These are phyloP conservation scores for Didymodactylos carnosus DNA, from an alignment of 2,888 invertebrate genomes.

Conservation along the genomic window DNA sequence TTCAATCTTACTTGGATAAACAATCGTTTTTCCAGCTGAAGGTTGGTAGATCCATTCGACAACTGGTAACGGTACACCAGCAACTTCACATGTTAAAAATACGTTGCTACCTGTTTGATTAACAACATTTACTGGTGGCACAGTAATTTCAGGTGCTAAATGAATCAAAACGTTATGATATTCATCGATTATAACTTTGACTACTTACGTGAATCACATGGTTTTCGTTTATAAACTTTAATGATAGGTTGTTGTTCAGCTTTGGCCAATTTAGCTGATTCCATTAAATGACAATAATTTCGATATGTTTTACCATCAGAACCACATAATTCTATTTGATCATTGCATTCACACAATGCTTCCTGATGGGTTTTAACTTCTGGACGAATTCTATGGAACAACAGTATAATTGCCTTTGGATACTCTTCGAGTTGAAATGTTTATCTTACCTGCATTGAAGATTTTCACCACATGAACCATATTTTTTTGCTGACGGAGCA, in stretches of 20 bases:
- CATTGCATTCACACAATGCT: background rate
- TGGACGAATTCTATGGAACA: background rate
- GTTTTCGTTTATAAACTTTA: background rate
- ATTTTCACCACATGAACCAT: background rate
- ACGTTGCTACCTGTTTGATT: background rate
- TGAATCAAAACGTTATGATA: background rate
- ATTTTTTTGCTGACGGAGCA: background rate
- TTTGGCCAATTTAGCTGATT: background rate
- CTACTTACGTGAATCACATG: background rate
- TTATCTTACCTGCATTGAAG: background rate
- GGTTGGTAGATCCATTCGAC: background rate
- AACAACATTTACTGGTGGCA: background rate
- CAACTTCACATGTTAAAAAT: background rate
- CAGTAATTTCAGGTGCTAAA: background rate
- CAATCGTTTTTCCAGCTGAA: background rate
- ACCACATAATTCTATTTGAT: background rate
- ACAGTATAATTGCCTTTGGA: background rate
- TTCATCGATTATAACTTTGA: background rate
- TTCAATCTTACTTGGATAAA: background rate
- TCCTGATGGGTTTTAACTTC: background rate
- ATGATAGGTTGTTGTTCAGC: background rate
- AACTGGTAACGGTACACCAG: background rate
- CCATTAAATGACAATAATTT: background rate
- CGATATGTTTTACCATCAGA: background rate
- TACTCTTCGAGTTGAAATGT: background rate